phyloP scores from a whole-genome alignment of 2,113 vertebrate genomes.

The Melanotaenia duboulayi region DNA sequence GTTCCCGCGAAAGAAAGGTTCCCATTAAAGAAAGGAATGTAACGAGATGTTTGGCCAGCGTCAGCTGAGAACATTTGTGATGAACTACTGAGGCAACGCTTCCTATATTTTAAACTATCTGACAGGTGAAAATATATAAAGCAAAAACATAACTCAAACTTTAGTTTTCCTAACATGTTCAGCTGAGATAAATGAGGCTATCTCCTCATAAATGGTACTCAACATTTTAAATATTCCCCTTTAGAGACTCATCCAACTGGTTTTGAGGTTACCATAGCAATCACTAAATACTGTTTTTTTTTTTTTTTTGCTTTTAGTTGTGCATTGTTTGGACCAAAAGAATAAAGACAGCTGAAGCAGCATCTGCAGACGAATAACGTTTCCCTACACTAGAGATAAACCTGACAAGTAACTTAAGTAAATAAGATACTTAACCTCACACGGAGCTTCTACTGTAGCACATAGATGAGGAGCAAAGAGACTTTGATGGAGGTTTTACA shows the following conservation, averaged over 20 bases:
- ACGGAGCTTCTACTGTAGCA: neutral
- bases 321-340: neutral
- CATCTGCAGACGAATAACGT: neutral
- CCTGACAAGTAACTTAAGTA: neutral
- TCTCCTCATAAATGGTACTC: neutral
- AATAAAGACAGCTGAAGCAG: neutral
- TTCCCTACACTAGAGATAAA: conserved; percentile 7
- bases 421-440: neutral
- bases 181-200: too few relatives aligned
- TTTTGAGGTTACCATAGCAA: too few relatives aligned
- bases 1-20: neutral
- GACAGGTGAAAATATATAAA: conserved; percentile 12
- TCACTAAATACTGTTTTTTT: too few relatives aligned
- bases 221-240: neutral
- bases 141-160: neutral
- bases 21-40: neutral
- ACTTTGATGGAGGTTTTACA: neutral
- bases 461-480: neutral
- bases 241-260: neutral
- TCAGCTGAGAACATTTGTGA: conserved; percentile 28
- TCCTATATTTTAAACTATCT: conserved; percentile 3
- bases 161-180: neutral
- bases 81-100: neutral
- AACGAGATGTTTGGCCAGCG: conserved; percentile 1
- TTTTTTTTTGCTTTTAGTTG: neutral